Conservation (phyloP, 2,113 vertebrate genomes). For the Sisor rabdophorus region DNA sequence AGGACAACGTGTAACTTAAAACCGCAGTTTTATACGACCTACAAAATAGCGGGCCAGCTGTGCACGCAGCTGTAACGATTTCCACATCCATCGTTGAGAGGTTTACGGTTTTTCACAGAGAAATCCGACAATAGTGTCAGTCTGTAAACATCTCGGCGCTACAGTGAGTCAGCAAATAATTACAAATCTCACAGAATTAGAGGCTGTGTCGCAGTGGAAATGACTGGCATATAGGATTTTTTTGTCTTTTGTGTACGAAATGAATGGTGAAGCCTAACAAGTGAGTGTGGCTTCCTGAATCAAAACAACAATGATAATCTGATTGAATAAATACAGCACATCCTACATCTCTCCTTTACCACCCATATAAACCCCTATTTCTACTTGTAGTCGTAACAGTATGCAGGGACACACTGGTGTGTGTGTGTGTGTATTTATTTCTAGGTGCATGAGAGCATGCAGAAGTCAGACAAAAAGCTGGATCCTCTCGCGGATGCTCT, state of each 20-base stretch:
- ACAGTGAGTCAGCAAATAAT: conserved; percentile 17
- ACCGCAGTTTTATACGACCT: conserved; percentile 9
- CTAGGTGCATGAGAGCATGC: background rate
- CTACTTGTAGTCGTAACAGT: background rate
- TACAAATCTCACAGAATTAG: conserved; percentile 15
- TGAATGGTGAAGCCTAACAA: background rate
- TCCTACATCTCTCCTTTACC: background rate
- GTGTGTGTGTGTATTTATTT: background rate
- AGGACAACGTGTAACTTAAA: background rate
- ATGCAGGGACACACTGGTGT: background rate
- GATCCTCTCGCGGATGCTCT: conserved; percentile 92
- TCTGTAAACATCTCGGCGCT: conserved; percentile 19
- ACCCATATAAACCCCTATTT: background rate
- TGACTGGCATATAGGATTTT: background rate
- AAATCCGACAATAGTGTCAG: background rate
- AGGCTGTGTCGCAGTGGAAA: background rate
- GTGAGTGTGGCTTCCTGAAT: background rate
- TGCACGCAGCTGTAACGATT: background rate
- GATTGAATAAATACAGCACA: conserved; percentile 23
- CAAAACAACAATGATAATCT: background rate
- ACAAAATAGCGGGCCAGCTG: background rate
- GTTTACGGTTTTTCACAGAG: background rate
- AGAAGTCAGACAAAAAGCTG: conserved; percentile 85
- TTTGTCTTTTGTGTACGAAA: background rate
- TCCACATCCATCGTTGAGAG: background rate